Conservation (phyloP, 1,140 invertebrate species). For the Trichoplusia ni region DNA sequence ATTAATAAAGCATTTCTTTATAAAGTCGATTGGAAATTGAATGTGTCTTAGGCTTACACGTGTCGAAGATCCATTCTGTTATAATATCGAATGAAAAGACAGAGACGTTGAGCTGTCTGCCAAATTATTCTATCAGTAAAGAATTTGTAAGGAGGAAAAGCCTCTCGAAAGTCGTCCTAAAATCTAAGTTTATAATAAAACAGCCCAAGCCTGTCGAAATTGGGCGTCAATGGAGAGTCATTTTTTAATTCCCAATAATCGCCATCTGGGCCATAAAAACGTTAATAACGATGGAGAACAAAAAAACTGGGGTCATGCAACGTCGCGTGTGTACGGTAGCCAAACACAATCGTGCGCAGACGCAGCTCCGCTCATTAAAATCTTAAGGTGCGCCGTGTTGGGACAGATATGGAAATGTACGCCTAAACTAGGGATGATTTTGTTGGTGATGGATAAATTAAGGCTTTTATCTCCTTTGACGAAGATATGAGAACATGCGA, state of each 20-base stretch:
- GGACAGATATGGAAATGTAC: conserved; percentile 25
- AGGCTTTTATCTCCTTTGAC: background rate
- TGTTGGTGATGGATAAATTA: background rate
- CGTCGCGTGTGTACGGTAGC: conserved; percentile 49
- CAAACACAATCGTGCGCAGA: conserved; percentile 9
- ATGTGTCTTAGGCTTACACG: no score
- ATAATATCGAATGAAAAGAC: no score
- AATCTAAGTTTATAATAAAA: conserved; percentile 3
- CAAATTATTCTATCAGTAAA: no score
- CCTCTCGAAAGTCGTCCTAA: background rate
- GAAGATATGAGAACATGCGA: no score
- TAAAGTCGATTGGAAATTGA: background rate
- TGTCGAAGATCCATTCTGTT: no score
- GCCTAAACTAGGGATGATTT: background rate
- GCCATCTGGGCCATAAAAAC: conserved; percentile 15
- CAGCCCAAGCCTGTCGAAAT: background rate
- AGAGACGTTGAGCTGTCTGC: no score
- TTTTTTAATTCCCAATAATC: conserved; percentile 25
- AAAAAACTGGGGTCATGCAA: conserved; percentile 49
- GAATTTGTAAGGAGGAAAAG: no score
- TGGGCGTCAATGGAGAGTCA: conserved; percentile 20
- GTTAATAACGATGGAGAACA: conserved; percentile 20
- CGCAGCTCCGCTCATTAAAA: conserved; percentile 25
- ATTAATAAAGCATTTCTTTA: background rate
- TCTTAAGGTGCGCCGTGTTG: conserved; percentile 17